Evolutionary conservation across 2,113 vertebrate species (phyloP).

Genomic region (Hiodon alosoides): DNA sequence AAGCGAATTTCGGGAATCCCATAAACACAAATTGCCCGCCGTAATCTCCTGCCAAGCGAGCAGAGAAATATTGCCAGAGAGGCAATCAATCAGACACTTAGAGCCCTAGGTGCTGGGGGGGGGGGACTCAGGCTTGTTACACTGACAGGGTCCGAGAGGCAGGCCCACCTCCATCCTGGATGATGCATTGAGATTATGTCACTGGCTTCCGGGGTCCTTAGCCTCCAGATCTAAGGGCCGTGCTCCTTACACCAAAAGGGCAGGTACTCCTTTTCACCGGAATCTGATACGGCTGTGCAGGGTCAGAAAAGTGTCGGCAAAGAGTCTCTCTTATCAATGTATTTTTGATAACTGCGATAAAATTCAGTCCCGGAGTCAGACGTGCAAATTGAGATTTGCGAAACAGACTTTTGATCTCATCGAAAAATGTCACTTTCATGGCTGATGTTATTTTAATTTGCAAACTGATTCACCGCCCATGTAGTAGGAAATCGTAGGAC

Average conservation of each 20-base stretch:
- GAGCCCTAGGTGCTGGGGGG: constrained; percentile 7
- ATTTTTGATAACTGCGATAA: too few relatives aligned
- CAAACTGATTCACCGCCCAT: too few relatives aligned
- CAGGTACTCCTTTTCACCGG: not conserved
- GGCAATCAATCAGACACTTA: constrained; percentile 24
- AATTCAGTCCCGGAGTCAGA: too few relatives aligned
- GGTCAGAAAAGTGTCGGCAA: too few relatives aligned
- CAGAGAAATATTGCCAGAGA: constrained; percentile 6
- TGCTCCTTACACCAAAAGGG: not conserved
- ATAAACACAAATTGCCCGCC: constrained; percentile 22
- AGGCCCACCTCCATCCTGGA: not conserved
- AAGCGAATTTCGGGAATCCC: constrained; percentile 26
- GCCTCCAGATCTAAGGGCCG: too few relatives aligned
- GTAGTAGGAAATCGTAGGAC: not conserved
- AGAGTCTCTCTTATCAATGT: too few relatives aligned
- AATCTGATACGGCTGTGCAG: too few relatives aligned
- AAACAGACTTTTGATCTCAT: too few relatives aligned
- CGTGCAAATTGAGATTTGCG: too few relatives aligned
- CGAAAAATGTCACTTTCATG: too few relatives aligned
- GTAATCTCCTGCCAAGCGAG: constrained; percentile 18
- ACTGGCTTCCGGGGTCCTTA: not conserved
- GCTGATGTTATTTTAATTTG: too few relatives aligned
- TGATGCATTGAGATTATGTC: constrained; percentile 3
- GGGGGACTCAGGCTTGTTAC: not conserved
- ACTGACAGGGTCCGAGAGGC: not conserved